Base-by-base conservation (phyloP, 2,888 invertebrate genomes). In the Agapostemon virescens region DNA sequence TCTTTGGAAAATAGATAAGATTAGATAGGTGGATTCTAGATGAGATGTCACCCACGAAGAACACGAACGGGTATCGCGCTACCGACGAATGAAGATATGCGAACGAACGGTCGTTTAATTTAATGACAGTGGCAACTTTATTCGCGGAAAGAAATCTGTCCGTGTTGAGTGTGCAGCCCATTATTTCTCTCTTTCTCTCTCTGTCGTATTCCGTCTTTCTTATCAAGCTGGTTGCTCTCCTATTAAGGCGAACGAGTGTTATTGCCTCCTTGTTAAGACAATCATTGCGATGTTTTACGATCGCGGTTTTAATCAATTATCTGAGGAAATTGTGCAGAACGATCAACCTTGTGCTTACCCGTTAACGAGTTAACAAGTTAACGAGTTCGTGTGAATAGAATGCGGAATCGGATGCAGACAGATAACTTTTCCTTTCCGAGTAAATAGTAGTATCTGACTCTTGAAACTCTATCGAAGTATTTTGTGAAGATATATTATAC, bases 221-320 rank as follows among this genome's bases (percentile, higher is more conserved):
- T 74, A 55, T 77, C 72, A 64, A 33, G 45, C 49, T 58, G 68
- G 66, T 73, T 61, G 23, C 71, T 74, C 74, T 76, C 72, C 55
- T 77, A 77, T 85, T 85, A 85, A 40, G 78, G 66, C 66, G 63
- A 70, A 79, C 55, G 73, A 70, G 66, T 64, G 76, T 75, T 81
- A 85, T 74, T 83, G 70, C 72, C 77, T 80, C 69, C 73, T 85
- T 81, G 80, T 83, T 83, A 85, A 85, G 78, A 66, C 64, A 79
- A 78, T 85, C 74, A 85, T 83, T 81, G 72, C 68, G 70, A 49
- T 84, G 49, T 58, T 61, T 72, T 66, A 70, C 52, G 55, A 76
- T 75, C 64, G 75, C 58, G 36, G 75, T 77, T 64, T 58, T 66
- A 74, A 77, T 84, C 70, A 79, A 82, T 85, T 82, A 79, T 85